Evolutionary conservation across 2,888 invertebrate genomes (phyloP), one percentile per base, ranked within the genome.

Genomic region (Eupithecia dodoneata): DNA sequence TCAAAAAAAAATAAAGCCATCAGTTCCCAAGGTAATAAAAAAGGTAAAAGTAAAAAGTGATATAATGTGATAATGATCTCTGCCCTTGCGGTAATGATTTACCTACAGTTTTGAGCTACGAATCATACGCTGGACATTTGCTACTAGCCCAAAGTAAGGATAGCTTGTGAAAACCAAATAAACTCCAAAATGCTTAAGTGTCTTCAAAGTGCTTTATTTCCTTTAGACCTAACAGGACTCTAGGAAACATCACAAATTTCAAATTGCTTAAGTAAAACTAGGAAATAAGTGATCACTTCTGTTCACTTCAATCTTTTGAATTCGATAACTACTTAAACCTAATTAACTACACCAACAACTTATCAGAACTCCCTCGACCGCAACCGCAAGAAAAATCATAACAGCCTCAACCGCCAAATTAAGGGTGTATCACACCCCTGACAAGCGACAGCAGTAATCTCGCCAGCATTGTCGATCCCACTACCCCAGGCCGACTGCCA

Each of bases 401-500:
- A 55, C 55, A 55, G 59, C 72, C 42, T 71, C 70, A 70, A 47
- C 44, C 70, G 76, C 81, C 70, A 82, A 81, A 79, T 80, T 77
- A 81, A 81, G 82, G 82, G 81, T 77, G 78, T 77, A 75, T 44
- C 75, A 72, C 77, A 78, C 81, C 78, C 78, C 84, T 88, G 91
- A 90, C 90, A 88, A 86, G 84, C 87, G 90, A 92, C 92, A 91
- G 89, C 83, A 87, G 92, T 93, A 93, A 92, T 93, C 93, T 92
- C 92, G 85, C 89, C 77, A 79, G 83, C 83, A 91, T 91, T 92
- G 91, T 91, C 90, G 92, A 91, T 90, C 89, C 90, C 85, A 85
- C 89, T 87, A 89, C 91, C 91, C 89, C 84, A 72, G 86, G 88
- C 87, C 82, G 83, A 81, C 73, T 74, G 73, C 72, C 77, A 78